phyloP scores from a whole-genome alignment of 2,888 invertebrate genomes.

The Diogma glabrata region DNA sequence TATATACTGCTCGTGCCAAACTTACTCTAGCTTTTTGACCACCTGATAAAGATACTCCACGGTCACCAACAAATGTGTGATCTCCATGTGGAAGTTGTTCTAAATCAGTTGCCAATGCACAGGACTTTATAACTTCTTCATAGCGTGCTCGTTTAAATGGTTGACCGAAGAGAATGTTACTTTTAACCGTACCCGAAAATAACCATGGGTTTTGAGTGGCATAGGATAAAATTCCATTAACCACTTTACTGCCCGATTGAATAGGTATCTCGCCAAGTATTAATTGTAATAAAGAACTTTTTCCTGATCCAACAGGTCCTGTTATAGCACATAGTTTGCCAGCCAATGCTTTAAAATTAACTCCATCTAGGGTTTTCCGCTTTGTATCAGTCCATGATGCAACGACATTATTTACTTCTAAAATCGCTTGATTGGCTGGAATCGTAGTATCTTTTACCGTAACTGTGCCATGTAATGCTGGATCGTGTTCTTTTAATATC shows the following conservation, averaged over 20 bases:
- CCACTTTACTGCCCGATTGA: conserved; percentile 37
- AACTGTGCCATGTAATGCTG: conserved; percentile 11
- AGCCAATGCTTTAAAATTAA: not conserved
- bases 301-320: conserved; percentile 1
- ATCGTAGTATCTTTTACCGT: not conserved
- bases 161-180: conserved; percentile 67
- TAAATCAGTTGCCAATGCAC: conserved; percentile 32
- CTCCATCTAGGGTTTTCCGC: not conserved
- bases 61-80: conserved; percentile 58
- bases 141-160: conserved; percentile 48
- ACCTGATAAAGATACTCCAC: conserved; percentile 44
- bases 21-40: conserved; percentile 34
- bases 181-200: conserved; percentile 47
- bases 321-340: conserved; percentile 5
- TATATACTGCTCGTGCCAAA: conserved; percentile 61
- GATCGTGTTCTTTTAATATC: conserved; percentile 40
- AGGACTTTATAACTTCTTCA: conserved; percentile 35
- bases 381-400: conserved; percentile 25
- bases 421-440: not conserved
- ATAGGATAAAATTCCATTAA: conserved; percentile 46
- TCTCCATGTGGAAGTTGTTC: conserved; percentile 29
- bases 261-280: conserved; percentile 49
- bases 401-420: not conserved
- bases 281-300: conserved; percentile 39
- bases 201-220: conserved; percentile 61